A percentile compares a stretch with the other conserved stretches of the same genome.
Evolutionary conservation across 2,888 invertebrate species (phyloP).

Genomic region (Scrobipalpa atriplicella): DNA sequence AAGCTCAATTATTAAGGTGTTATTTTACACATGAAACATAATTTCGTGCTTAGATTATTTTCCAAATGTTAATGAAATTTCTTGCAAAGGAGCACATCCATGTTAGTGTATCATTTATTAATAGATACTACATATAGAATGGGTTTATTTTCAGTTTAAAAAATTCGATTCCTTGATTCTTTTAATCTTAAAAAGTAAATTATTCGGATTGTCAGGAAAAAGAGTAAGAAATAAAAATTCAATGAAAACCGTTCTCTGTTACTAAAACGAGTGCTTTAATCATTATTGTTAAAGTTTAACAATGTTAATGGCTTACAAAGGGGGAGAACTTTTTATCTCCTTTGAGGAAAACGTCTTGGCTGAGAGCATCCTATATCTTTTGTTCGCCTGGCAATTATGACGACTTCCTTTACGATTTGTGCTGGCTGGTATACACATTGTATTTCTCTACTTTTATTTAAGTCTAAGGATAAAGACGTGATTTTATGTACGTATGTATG

Average conservation of each 20-base stretch:
- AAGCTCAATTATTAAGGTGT: background rate
- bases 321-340: background rate
- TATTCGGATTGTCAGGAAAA: background rate
- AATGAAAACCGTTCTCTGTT: background rate
- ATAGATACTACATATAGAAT: no score
- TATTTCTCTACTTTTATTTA: no score
- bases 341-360: background rate
- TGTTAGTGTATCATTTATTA: no score
- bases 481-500: no score
- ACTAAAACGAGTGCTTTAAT: background rate
- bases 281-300: constrained; percentile 3
- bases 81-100: no score
- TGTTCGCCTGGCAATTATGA: background rate
- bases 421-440: no score
- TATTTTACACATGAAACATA: background rate
- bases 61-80: no score
- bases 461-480: no score
- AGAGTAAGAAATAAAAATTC: background rate
- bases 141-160: no score
- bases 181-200: no score
- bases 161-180: no score
- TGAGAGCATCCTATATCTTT: background rate
- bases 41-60: background rate
- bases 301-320: background rate
- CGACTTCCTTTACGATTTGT: background rate